Evolutionary conservation across 2,888 invertebrate species (phyloP), one percentile per base, ranked within the genome.

Genomic region (Drosophila monieri): DNA sequence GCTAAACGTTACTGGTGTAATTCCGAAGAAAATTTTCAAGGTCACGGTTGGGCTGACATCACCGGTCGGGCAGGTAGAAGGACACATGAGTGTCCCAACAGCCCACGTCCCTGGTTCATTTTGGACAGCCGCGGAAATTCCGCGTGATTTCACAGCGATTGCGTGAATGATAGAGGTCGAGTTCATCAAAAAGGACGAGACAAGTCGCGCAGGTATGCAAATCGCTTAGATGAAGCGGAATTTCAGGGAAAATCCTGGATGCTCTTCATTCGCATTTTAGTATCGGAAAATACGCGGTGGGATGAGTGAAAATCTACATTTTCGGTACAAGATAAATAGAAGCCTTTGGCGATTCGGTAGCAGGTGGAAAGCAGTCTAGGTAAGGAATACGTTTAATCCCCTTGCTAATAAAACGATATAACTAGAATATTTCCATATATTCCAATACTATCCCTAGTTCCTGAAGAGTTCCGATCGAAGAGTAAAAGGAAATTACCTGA

Each of bases 21-120:
- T 88, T 86, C 88, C 39, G 6, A 3, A 5, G 76, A 84, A 88
- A 67, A 51, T 35, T 78, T 79, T 89, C 85, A 89, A 89, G 88
- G 89, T 85, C 88, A 89, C 75, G 39, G 59, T 51, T 68, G 72
- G 80, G 84, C 60, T 84, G 65, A 69, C 72, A 67, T 64, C 56
- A 59, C 62, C 27, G 25, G 44, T 27, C 14, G 18, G 68, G 47
- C 84, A 84, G 84, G 84, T 85, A 88, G 67, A 74, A 66, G 79
- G 72, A 71, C 68, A 35, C 54, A n/a, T 18, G 15, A 41, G 49
- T 39, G 77, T 74, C 60, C 77, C 37, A 48, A 66, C 25, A 14
- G 69, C 57, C 64, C 61, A 64, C 41, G 18, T 60, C 60, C 41
- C 41, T 48, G 37, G 46, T 67, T 85, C 85, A 78, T 77, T 64